Base-by-base conservation (phyloP, 2,888 invertebrate genomes). In the Agriopis aurantiaria region DNA sequence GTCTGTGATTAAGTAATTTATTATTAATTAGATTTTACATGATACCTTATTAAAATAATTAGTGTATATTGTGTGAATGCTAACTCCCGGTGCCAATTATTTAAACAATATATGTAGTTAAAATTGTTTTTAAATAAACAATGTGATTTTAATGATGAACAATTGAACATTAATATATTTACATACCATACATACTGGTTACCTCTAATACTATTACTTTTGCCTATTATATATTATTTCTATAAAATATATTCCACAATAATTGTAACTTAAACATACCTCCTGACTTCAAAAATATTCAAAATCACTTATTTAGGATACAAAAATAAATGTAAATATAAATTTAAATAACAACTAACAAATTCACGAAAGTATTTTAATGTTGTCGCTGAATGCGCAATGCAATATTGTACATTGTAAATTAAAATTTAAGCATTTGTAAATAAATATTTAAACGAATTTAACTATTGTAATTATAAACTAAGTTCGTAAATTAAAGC, bases 361-460 rank as follows among this genome's bases (percentile, higher is more conserved):
- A 70, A 72, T 68, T 72, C 66, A 72, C 63, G 56, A 70, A 73
- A 73, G 58, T 75, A 72, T 73, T 75, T 71, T 75, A 76, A 75
- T 68, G 61, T 74, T 82, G 80, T 69, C 77, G 68, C 76, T 65
- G 71, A 69, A 66, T n/a, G 71, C 82, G 76, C 79, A 84, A 84
- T 81, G 89, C 89, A 90, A 90, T 90, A 89, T 86, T 84, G 86
- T 86, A 85, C 55, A 71, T 84, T 89, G 85, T 89, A 88, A 76
- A 86, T 85, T 86, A 72, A 85, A 85, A 85, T 76, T 81, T 81
- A 80, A 83, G 84, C 59, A 51, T 81, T 82, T 93, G 92, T 93
- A 93, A 84, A 93, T 91, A 93, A 86, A 90, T 92, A 91, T 90
- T 92, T 92, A 91, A 92, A 93, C 92, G 93, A 93, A 93, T 93